Base-by-base conservation (phyloP, 2,888 invertebrate genomes). In the Heteromyza rotundicornis region DNA sequence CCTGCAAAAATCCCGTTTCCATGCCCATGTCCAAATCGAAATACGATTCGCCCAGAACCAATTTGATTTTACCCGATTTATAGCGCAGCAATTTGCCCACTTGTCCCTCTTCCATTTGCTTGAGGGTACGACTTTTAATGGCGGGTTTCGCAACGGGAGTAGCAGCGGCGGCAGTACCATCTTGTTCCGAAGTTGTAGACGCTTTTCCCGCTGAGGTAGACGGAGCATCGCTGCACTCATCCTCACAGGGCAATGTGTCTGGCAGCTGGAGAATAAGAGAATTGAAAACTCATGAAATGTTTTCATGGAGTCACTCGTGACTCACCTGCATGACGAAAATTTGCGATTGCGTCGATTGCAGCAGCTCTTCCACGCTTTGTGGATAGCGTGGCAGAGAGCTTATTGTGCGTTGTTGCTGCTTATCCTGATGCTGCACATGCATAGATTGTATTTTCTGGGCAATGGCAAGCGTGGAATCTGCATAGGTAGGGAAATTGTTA, bases 11-110 rank as follows among this genome's bases (percentile, higher is more conserved):
- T 0, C 86, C 85, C 0, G 87, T 80, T 58, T 87, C 86, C 0
- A 87, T 86, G 16, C 88, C 88, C 65, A 86, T 81, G 51, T 84
- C 84, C 8, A 89, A 84, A 80, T 88, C 88, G 68, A 87, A 88
- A 19, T 82, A 75, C 0, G 87, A 85, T 62, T 87, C 86, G 0
- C 88, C 88, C 0, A 88, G 81, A 10, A 82, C 70, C 7, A 88
- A 77, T 54, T 86, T 86, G 51, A 86, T 86, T 62, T 86, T 84
- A 0, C 88, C 88, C 0, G 88, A 88, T 47, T 85, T 85, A 70
- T 86, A 88, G 16, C 88, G 84, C 36, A 85, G 73, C 64, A 89
- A 77, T 68, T 86, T 87, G 0, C 88, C 88, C 32, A 88, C 84
- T 66, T 85, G 84, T 1, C 88, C 88, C 66, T 88, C 88, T 64